Conservation (phyloP, 2,888 invertebrate genomes). For the Cataglyphis rosenhaueri region DNA sequence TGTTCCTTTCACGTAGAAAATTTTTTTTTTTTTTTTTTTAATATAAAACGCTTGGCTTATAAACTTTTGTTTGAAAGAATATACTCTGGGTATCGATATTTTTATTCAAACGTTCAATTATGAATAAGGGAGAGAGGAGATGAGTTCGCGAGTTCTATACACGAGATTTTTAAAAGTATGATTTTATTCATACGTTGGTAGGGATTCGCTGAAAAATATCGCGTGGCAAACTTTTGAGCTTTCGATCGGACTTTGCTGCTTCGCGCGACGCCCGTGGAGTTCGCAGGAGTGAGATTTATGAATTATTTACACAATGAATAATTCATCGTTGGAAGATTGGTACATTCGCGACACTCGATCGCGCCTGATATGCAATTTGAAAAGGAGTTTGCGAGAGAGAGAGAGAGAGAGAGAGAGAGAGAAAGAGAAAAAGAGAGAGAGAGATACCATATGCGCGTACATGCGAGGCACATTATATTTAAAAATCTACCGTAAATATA, state of each 20-base stretch:
- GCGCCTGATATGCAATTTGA: constrained; percentile 76
- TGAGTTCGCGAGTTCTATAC: neutral
- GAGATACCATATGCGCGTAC: constrained; percentile 55
- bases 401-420: constrained; percentile 25
- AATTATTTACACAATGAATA: constrained; percentile 77
- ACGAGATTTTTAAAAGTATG: neutral
- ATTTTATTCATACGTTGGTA: neutral
- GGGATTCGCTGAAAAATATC: constrained; percentile 15
- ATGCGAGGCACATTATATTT: constrained; percentile 71
- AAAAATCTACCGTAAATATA: constrained; percentile 61
- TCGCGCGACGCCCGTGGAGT: constrained; percentile 40
- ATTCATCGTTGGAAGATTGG: constrained; percentile 76
- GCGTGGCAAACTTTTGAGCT: constrained; percentile 26
- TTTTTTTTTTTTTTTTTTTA: too few species aligned
- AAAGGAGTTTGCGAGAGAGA: constrained; percentile 67
- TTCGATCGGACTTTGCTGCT: constrained; percentile 49
- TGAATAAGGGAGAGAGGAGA: neutral
- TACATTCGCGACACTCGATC: constrained; percentile 75
- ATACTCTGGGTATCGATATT: neutral
- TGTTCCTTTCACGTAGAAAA: neutral
- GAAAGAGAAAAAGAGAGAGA: too few species aligned
- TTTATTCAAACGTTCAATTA: neutral
- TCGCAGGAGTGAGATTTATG: constrained; percentile 69
- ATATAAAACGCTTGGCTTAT: neutral
- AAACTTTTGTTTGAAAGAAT: neutral